Conservation (phyloP, 2,888 invertebrate species). For the Cerastis leucographa region DNA sequence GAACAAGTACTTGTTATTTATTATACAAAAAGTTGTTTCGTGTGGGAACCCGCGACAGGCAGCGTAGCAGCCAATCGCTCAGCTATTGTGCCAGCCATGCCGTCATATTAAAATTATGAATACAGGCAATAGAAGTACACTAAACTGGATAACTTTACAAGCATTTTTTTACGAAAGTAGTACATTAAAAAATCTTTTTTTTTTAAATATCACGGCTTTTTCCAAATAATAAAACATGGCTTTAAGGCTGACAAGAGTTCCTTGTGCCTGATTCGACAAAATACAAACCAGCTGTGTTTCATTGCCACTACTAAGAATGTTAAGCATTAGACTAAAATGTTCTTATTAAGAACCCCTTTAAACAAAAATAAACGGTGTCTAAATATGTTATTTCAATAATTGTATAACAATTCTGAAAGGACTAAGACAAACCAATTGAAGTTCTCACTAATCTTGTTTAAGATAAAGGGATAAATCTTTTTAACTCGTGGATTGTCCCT, state of each 20-base stretch:
- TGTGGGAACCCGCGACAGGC: too few relatives aligned
- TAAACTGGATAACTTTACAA: too few relatives aligned
- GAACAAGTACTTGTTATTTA: too few relatives aligned
- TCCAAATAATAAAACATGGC: not conserved
- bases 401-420: not conserved
- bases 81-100: too few relatives aligned
- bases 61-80: too few relatives aligned
- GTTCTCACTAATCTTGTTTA: not conserved
- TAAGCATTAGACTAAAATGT: not conserved
- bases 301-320: too few relatives aligned
- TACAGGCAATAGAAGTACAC: too few relatives aligned
- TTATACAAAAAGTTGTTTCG: too few relatives aligned
- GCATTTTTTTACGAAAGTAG: not conserved
- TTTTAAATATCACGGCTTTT: not conserved
- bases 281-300: not conserved
- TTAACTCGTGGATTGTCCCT: conserved; percentile 7
- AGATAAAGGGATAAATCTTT: not conserved
- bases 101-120: too few relatives aligned
- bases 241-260: not conserved
- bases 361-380: not conserved
- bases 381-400: not conserved
- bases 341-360: not conserved
- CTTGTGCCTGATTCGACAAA: not conserved
- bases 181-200: too few relatives aligned
- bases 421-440: not conserved